A percentile compares a stretch with the other conserved stretches of the same genome.
These are phyloP conservation scores for Sclerurus mexicanus DNA, from an alignment of 2,113 vertebrate species.

Conservation along the genomic window DNA sequence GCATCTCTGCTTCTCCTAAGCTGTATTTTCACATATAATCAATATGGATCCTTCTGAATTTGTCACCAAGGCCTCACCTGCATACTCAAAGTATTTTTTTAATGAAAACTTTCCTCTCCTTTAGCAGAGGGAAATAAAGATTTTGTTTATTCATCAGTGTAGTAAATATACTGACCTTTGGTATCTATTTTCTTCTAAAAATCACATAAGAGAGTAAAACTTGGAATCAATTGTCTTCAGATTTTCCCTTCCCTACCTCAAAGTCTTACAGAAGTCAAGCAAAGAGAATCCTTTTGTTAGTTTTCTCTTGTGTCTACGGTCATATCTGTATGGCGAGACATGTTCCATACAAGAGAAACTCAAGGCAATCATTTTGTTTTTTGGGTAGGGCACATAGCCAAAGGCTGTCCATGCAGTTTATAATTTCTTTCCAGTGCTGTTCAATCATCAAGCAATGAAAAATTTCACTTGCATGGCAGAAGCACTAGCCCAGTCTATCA, in stretches of 20 bases:
- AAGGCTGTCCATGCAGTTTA: not conserved
- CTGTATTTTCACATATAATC: conserved; percentile 49
- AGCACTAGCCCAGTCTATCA: not conserved
- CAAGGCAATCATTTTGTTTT: not conserved
- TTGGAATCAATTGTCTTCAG: not conserved
- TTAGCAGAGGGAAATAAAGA: fast-evolving
- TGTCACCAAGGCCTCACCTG: not conserved
- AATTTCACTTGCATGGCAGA: not conserved
- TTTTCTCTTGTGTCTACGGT: not conserved
- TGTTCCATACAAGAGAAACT: not conserved
- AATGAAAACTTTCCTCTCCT: not conserved
- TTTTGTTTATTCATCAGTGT: not conserved
- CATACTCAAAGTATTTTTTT: not conserved
- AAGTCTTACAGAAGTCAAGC: not conserved
- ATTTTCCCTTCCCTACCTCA: not conserved
- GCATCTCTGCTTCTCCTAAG: not conserved
- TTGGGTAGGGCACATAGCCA: not conserved
- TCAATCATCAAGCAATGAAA: not conserved
- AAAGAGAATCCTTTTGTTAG: not conserved
- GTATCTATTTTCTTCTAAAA: not conserved
- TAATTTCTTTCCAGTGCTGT: not conserved
- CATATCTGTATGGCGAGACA: not conserved
- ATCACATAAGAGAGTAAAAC: not conserved
- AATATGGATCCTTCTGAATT: not conserved
- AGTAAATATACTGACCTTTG: not conserved